These are phyloP conservation scores for Columba livia DNA, from an alignment of 2,113 vertebrate species.

Conservation along the genomic window DNA sequence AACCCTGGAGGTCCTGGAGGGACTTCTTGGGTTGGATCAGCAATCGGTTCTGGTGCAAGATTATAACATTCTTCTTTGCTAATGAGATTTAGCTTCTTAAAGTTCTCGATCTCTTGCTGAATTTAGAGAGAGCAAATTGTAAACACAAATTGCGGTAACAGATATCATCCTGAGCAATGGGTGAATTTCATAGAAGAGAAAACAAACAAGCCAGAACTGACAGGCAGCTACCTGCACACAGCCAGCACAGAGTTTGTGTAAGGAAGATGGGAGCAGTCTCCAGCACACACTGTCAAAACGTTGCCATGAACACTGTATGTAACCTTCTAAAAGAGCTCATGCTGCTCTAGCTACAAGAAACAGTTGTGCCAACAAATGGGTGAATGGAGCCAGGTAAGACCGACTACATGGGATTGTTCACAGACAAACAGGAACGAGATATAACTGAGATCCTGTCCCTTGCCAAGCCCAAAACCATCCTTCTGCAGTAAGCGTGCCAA, in stretches of 20 bases:
- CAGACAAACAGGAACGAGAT: not conserved
- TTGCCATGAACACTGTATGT: not conserved
- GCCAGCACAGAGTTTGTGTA: not conserved
- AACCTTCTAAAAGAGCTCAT: not conserved
- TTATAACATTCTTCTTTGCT: constrained; percentile 88
- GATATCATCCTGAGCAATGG: not conserved
- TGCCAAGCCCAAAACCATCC: not conserved
- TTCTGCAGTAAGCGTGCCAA: not conserved
- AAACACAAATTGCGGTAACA: constrained; percentile 12
- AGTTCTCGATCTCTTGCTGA: constrained; percentile 89
- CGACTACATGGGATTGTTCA: not conserved
- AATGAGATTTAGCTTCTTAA: constrained; percentile 90
- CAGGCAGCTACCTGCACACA: not conserved
- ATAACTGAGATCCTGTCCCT: not conserved
- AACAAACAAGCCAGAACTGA: not conserved
- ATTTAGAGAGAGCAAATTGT: constrained; percentile 64
- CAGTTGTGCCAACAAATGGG: not conserved
- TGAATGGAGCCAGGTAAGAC: not conserved
- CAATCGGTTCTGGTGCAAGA: constrained; percentile 78
- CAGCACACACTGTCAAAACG: not conserved
- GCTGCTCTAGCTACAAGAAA: not conserved
- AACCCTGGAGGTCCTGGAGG: constrained; percentile 64
- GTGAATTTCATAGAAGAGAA: not conserved
- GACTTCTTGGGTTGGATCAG: constrained; percentile 78
- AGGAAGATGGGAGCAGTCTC: not conserved